Base-by-base conservation (phyloP, 2,797 vertebrate species). In the Acanthurus lineatus region DNA sequence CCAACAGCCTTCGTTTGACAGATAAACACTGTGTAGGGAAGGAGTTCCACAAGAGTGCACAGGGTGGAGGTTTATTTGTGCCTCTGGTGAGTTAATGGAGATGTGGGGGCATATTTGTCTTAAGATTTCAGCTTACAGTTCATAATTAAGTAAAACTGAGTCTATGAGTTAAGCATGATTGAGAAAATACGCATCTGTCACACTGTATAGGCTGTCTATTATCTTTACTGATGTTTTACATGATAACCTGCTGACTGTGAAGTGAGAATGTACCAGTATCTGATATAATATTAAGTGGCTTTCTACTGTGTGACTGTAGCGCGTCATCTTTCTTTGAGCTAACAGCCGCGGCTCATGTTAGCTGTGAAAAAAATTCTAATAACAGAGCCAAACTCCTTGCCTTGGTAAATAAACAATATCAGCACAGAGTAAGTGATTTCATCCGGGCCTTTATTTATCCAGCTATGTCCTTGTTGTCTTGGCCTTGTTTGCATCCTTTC, bases 31-130 rank as follows among this genome's bases (percentile, higher is more conserved):
- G 85, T 81, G 93, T 79, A 75, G 90, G 69, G 76, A 72, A 86
- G 76, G 92, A 96, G 95, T 96, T 98, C 96, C 97, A 98, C 97
- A 97, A 96, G 96, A 94, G 93, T 90, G 90, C 92, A 69, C 54
- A 12, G 42, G 68, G 51, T 25, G 69, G 69, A 15, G 28, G 61
- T 69, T 71, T 69, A 19, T 76, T 74, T 44, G 28, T n/a, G 71
- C 64, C 28, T 73, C 58, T 14, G 73, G 19, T 81, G 70, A 83
- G 49, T 82, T 76, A 40, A 73, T 68, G 57, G 66, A 66, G 76
- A 79, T 32, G 51, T 47, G 69, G 82, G 56, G 69, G 69, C 44
- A 20, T 73, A 65, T 89, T 84, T 70, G 62, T 90, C 78, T 88
- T 80, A 28, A 25, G 40, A 40, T 32, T 28, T 81, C 77, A 25